A percentile compares a stretch with the other conserved stretches of the same genome.
Evolutionary conservation across 2,113 vertebrate species (phyloP).

Genomic region (Calonectris borealis): DNA sequence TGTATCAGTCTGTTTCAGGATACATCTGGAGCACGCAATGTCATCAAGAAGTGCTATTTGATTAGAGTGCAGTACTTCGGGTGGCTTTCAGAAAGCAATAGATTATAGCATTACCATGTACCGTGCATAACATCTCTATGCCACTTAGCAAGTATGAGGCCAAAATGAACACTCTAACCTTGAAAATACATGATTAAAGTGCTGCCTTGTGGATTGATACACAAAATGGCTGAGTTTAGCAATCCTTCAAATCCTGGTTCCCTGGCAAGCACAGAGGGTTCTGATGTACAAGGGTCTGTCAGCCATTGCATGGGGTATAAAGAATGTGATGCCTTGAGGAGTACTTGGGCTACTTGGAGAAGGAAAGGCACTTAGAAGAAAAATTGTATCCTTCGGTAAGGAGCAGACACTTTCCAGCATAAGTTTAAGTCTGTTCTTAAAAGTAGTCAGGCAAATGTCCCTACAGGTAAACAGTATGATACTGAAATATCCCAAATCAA

Average conservation of each 20-base stretch:
- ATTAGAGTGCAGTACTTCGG: slow-evolving; percentile 27
- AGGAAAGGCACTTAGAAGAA: not conserved
- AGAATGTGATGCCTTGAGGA: not conserved
- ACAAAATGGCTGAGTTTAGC: slow-evolving; percentile 37
- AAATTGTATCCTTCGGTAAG: not conserved
- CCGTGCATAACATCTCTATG: not conserved
- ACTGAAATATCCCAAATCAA: not conserved
- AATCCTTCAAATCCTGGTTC: not conserved
- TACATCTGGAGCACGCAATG: not conserved
- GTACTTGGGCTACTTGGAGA: not conserved
- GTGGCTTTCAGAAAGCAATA: slow-evolving; percentile 50
- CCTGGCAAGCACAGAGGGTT: not conserved
- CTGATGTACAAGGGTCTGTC: not conserved
- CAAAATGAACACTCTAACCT: slow-evolving; percentile 59
- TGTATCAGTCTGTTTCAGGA: not conserved
- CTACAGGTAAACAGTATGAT: not conserved
- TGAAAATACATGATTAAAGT: slow-evolving; percentile 37
- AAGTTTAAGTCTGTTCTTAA: not conserved
- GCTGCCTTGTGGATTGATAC: not conserved
- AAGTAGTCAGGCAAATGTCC: not conserved
- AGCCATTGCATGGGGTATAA: not conserved
- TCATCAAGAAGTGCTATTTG: slow-evolving; percentile 36
- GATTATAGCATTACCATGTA: slow-evolving; percentile 22
- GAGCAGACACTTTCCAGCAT: not conserved
- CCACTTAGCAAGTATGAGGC: slow-evolving; percentile 28